phyloP scores from a whole-genome alignment of 92 coral and sea anemone genomes.

The Virgularia gustaviana region DNA sequence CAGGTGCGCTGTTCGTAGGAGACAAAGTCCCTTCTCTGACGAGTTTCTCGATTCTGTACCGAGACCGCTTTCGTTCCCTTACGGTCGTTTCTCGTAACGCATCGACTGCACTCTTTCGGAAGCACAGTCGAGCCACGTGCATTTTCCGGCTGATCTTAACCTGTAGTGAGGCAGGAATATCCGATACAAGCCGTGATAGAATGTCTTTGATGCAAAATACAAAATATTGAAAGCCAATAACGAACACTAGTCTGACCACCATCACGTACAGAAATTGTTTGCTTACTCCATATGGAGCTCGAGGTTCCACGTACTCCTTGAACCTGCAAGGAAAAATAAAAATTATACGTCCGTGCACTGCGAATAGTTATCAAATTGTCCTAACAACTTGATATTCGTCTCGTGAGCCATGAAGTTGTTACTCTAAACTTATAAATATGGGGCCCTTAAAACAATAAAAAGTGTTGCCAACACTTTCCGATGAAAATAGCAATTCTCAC shows the following conservation, averaged over 20 bases:
- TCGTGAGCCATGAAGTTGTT: no score
- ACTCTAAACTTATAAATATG: no score
- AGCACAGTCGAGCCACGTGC: conserved; percentile 73
- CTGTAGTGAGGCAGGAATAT: conserved; percentile 76
- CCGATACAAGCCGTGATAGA: conserved; percentile 79
- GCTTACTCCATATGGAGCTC: conserved; percentile 57
- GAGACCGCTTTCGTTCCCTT: background rate
- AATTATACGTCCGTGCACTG: background rate
- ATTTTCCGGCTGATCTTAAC: conserved; percentile 75
- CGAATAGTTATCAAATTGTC: background rate
- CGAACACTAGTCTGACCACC: conserved; percentile 71
- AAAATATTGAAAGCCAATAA: conserved; percentile 81
- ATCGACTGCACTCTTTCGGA: conserved; percentile 68
- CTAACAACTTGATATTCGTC: background rate
- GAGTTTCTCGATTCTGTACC: background rate
- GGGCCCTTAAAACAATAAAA: no score
- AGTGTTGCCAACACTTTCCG: no score
- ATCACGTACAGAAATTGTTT: conserved; percentile 86
- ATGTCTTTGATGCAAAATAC: conserved; percentile 74
- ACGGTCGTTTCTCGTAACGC: conserved; percentile 39
- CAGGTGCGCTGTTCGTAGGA: no score
- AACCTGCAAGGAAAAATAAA: conserved; percentile 46
- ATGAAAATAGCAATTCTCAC: no score
- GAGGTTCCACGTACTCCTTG: conserved; percentile 87
- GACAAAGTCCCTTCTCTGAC: no score